Evolutionary conservation across 2,113 vertebrate species (phyloP).

Genomic region (Ciconia boyciana): DNA sequence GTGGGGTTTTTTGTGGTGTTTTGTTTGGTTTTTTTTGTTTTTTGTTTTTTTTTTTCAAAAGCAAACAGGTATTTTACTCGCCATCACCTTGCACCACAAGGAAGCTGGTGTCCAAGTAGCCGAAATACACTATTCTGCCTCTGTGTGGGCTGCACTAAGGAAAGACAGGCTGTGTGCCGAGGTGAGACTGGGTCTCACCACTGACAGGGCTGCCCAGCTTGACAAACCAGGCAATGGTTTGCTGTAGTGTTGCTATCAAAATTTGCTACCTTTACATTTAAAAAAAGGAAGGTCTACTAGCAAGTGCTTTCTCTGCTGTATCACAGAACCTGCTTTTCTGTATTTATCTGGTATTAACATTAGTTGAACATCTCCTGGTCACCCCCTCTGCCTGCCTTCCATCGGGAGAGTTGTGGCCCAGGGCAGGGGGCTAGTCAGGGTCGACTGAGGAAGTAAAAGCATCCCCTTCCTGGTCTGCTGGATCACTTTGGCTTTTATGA

Average conservation of each 20-base stretch:
- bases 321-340: background rate
- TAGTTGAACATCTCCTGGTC: background rate
- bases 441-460: background rate
- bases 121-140: background rate
- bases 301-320: background rate
- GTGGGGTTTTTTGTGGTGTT: background rate
- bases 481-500: background rate
- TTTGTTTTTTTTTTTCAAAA: background rate
- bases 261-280: background rate
- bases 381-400: background rate
- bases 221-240: background rate
- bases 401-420: background rate
- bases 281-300: background rate
- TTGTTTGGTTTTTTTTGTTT: background rate
- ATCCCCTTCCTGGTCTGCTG: background rate
- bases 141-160: background rate
- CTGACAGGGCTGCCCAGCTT: background rate
- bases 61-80: background rate
- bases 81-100: fast-evolving
- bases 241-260: background rate
- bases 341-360: background rate
- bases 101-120: background rate
- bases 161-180: background rate
- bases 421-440: background rate
- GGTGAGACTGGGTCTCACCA: background rate